These are phyloP conservation scores for Chironomus riparius DNA, from an alignment of 2,888 invertebrate genomes.

Conservation along the genomic window DNA sequence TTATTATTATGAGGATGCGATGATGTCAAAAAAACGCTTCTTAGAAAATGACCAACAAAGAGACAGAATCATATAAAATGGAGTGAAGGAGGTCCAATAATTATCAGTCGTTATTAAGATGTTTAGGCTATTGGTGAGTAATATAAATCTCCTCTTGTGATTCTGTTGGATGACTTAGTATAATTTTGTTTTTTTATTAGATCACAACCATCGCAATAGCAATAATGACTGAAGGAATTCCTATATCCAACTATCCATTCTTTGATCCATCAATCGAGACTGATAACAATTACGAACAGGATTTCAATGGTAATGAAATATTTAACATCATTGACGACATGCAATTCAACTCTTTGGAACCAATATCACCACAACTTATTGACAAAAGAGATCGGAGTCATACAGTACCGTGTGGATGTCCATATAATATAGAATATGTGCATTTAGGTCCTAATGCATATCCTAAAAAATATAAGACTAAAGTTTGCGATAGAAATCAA, in stretches of 20 bases:
- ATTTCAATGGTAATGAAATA: not conserved
- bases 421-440: not conserved
- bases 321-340: not conserved
- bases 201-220: not conserved
- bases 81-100: not conserved
- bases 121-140: conserved; percentile 9
- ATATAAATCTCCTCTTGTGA: not conserved
- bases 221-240: not conserved
- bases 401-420: not conserved
- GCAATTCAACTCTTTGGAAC: too few relatives aligned
- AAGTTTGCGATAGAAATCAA: not conserved
- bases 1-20: not conserved
- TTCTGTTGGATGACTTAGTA: not conserved
- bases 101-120: conserved; percentile 13
- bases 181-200: not conserved
- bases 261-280: not conserved
- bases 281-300: not conserved
- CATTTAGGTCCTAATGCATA: not conserved
- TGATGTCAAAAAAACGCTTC: not conserved
- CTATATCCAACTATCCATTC: not conserved
- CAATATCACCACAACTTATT: not conserved
- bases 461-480: not conserved
- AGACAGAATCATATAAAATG: not conserved
- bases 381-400: not conserved
- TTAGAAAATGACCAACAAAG: not conserved